Evolutionary conservation across 1,140 invertebrate species (phyloP), one percentile per base, ranked within the genome.

Genomic region (Drosophila simulans): DNA sequence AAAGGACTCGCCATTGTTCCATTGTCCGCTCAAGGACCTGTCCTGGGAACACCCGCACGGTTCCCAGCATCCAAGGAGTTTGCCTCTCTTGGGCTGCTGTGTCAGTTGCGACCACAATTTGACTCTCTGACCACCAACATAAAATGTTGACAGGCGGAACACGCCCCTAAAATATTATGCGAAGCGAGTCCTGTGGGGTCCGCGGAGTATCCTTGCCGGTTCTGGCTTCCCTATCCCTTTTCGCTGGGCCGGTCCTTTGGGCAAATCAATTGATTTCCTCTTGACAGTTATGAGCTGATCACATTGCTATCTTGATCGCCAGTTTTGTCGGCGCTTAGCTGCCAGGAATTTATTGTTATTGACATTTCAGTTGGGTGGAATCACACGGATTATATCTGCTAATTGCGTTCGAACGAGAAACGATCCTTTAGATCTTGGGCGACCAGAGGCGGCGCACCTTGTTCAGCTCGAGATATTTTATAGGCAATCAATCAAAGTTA

Each of bases 61-160:
- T 88, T 88, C 83, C 65, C 82, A 86, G 75, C 81, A 66, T 54
- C 17, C 45, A 31, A 57, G 25, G 27, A 49, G 54, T 40, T 57
- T 39, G 45, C 31, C 31, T n/a, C 42, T 15, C 15, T 13, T 64
- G 25, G 52, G 62, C 68, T 77, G 78, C 74, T 59, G 82, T 81
- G 49, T 63, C 73, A 62, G 75, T 79, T 81, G 74, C 83, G 59
- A 84, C 84, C 84, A 63, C 84, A 88, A 80, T 43, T 89, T 80
- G 77, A 75, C 77, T 77, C 51, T 52, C 68, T 79, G 85, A 62
- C 90, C 90, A 91, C 90, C 81, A 91, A 91, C 84, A 86, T 86
- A 81, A 89, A 91, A 91, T 91, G 90, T 91, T 91, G 90, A 91
- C 90, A 91, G 90, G 63, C 81, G 70, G 73, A 75, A 78, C 81